Conservation (phyloP, 2,888 invertebrate genomes). For the Polydrusus pterygomalis region DNA sequence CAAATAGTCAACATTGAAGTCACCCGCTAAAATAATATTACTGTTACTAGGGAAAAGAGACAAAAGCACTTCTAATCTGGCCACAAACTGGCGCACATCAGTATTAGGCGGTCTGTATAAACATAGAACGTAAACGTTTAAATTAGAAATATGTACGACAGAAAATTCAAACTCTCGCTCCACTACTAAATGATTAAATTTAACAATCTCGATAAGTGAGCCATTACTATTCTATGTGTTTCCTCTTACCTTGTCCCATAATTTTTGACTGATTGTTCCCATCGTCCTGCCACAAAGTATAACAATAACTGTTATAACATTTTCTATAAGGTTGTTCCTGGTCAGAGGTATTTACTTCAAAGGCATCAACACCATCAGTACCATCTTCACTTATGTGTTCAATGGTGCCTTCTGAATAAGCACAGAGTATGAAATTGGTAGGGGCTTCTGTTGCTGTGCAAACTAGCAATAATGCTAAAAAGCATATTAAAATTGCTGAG, state of each 20-base stretch:
- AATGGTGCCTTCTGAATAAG: conserved; percentile 62
- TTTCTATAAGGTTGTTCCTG: conserved; percentile 23
- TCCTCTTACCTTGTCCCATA: conserved; percentile 81
- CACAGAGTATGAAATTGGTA: conserved; percentile 64
- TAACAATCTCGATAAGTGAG: not conserved
- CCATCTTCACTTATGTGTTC: conserved; percentile 65
- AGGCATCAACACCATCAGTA: conserved; percentile 60
- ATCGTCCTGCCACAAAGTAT: conserved; percentile 82
- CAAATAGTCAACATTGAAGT: too few species aligned
- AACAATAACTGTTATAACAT: conserved; percentile 77
- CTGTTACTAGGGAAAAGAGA: too few species aligned
- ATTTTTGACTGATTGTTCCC: conserved; percentile 77
- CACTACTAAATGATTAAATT: too few species aligned
- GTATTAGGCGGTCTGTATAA: too few species aligned
- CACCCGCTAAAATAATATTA: too few species aligned
- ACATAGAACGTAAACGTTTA: too few species aligned
- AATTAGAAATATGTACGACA: too few species aligned
- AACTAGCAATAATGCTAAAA: not conserved
- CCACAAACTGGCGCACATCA: too few species aligned
- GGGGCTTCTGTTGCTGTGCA: conserved; percentile 20
- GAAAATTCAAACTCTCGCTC: too few species aligned
- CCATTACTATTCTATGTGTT: not conserved
- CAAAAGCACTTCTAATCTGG: too few species aligned
- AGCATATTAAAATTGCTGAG: not conserved
- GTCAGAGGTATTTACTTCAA: conserved; percentile 65